Conservation (phyloP, 1,140 invertebrate species). For the Bradysia coprophila region DNA sequence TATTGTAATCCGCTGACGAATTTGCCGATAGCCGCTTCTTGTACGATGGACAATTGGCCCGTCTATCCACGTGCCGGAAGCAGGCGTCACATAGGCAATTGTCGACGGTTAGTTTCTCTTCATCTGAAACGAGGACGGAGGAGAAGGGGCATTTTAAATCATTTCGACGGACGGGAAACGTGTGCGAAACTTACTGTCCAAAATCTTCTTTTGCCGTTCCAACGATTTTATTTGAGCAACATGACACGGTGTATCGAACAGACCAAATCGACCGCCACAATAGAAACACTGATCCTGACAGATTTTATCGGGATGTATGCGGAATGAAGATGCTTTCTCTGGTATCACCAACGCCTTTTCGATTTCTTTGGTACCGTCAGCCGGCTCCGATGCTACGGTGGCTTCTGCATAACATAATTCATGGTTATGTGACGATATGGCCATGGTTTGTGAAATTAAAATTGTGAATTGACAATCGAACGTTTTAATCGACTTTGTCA, state of each 20-base stretch:
- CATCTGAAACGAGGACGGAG: constrained; percentile 12
- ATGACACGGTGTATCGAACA: constrained; percentile 68
- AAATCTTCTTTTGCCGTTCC: constrained; percentile 55
- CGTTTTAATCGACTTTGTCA: too few relatives aligned
- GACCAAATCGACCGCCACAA: constrained; percentile 67
- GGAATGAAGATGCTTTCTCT: constrained; percentile 69
- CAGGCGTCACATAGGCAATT: constrained; percentile 72
- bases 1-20: constrained; percentile 7
- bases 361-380: constrained; percentile 34
- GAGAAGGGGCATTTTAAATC: too few relatives aligned
- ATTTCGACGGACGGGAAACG: not conserved
- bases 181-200: constrained; percentile 32
- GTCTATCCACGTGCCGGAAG: constrained; percentile 62
- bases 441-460: too few relatives aligned
- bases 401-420: constrained; percentile 1
- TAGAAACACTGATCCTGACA: constrained; percentile 70
- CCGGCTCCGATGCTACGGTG: constrained; percentile 18
- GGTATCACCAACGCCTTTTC: constrained; percentile 56
- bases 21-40: constrained; percentile 26
- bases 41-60: constrained; percentile 42
- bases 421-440: too few relatives aligned
- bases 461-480: too few relatives aligned
- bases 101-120: constrained; percentile 56
- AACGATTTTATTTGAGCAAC: constrained; percentile 64
- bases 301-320: constrained; percentile 56